Percentiles rank a stretch among this genome's conserved stretches.
Conservation (phyloP, 2,113 vertebrate genomes). For the Brienomyrus brachyistius region DNA sequence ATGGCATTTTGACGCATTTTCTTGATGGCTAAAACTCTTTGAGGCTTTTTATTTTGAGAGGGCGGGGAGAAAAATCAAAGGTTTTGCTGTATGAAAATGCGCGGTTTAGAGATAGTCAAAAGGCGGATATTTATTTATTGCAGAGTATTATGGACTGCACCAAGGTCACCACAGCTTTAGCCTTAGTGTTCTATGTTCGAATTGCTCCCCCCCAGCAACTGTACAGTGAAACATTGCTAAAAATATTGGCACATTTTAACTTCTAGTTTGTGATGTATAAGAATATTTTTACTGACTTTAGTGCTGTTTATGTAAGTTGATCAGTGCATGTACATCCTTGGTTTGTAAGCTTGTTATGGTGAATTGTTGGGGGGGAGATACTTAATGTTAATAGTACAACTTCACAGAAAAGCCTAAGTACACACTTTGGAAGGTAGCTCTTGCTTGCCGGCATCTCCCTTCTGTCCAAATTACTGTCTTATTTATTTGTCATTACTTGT, state of each 20-base stretch:
- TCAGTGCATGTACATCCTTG: constrained; percentile 27
- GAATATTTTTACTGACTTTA: constrained; percentile 27
- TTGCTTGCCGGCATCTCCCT: constrained; percentile 56
- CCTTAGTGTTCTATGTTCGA: constrained; percentile 10
- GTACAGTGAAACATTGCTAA: constrained; percentile 22
- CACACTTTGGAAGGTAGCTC: constrained; percentile 49
- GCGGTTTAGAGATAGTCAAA: constrained; percentile 1
- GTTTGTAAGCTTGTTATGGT: constrained; percentile 17
- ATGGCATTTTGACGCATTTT: constrained; percentile 3
- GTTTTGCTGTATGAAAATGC: constrained; percentile 16
- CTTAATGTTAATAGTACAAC: constrained; percentile 10
- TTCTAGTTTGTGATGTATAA: constrained; percentile 20
- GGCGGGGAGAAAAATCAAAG: background rate
- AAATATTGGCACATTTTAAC: constrained; percentile 16
- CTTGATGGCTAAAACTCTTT: background rate
- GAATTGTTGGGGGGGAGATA: background rate
- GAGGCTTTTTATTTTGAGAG: background rate
- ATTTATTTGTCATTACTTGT: constrained; percentile 50
- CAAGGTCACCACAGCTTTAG: constrained; percentile 13
- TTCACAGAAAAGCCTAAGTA: constrained; percentile 21
- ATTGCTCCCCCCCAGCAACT: constrained; percentile 9
- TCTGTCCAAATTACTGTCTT: constrained; percentile 63
- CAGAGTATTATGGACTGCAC: constrained; percentile 21
- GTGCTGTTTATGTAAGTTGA: constrained; percentile 26
- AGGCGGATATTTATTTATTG: constrained; percentile 27